Conservation (phyloP, 2,888 invertebrate genomes). For the Tineola bisselliella region DNA sequence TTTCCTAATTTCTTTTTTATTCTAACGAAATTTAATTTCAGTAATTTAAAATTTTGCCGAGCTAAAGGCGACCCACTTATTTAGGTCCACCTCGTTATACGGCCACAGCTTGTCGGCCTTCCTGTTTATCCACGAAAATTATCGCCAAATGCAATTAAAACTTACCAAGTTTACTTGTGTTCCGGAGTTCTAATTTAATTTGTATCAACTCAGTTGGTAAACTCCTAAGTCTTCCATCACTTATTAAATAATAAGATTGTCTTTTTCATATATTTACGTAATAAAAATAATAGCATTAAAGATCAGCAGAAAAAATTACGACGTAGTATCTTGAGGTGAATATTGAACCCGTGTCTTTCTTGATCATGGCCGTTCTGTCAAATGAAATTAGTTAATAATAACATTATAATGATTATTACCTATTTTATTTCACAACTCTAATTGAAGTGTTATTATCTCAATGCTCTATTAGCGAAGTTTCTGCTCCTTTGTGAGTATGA, state of each 20-base stretch:
- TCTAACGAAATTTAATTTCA: neutral
- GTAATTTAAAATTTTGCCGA: neutral
- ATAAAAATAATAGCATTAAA: too few species aligned
- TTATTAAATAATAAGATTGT: neutral
- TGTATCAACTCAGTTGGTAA: neutral
- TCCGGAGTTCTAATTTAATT: neutral
- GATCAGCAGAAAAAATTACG: too few species aligned
- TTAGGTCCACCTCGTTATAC: neutral
- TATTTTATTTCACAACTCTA: too few species aligned
- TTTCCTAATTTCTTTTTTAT: neutral
- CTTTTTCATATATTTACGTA: neutral
- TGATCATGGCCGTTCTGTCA: too few species aligned
- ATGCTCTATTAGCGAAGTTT: too few species aligned
- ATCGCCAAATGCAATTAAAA: conserved; percentile 11
- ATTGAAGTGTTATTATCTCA: too few species aligned
- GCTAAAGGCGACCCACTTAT: neutral
- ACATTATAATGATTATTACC: too few species aligned
- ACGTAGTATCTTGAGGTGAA: too few species aligned
- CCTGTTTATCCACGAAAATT: conserved; percentile 11
- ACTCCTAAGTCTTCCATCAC: neutral
- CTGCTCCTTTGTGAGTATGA: too few species aligned
- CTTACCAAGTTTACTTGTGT: conserved; percentile 11
- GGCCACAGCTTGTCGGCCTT: conserved; percentile 8
- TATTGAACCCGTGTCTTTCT: too few species aligned
- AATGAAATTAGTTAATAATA: too few species aligned